Evolutionary conservation across 53 echinoderm and acorn worm species (phyloP).

Genomic region (Zoroaster sp.): DNA sequence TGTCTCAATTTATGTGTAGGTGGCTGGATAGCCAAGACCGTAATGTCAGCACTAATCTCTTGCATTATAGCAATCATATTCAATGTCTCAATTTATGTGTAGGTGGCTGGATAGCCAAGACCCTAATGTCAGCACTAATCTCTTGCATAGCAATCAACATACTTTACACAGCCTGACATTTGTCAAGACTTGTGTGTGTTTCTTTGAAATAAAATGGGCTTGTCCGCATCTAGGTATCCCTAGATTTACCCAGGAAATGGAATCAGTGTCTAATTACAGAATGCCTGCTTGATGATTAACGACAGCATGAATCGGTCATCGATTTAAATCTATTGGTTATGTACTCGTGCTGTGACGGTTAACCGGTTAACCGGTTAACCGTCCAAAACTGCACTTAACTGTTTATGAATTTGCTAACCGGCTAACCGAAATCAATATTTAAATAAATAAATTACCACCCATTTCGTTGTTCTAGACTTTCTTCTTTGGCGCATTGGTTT

Average conservation of each 20-base stretch:
- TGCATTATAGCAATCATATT: too few relatives aligned
- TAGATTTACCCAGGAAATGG: background rate
- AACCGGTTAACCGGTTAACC: too few relatives aligned
- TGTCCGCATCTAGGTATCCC: background rate
- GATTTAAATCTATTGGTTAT: background rate
- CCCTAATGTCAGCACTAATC: background rate
- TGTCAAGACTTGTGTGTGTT: background rate
- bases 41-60: too few relatives aligned
- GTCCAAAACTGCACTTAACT: too few relatives aligned
- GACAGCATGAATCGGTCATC: background rate
- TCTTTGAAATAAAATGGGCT: background rate
- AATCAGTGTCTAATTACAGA: background rate
- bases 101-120: too few relatives aligned
- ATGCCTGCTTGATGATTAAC: background rate
- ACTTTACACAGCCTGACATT: background rate
- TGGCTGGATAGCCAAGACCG: too few relatives aligned
- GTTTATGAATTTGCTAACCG: too few relatives aligned
- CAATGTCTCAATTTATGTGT: background rate
- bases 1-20: background rate
- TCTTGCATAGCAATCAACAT: background rate
- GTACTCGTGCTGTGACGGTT: too few relatives aligned
- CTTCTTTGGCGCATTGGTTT: too few relatives aligned
- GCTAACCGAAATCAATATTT: too few relatives aligned
- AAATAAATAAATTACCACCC: too few relatives aligned
- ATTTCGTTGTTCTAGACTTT: too few relatives aligned